These are phyloP conservation scores for Himalopsyche kuldschensis DNA, from an alignment of 2,888 invertebrate species.

Conservation along the genomic window DNA sequence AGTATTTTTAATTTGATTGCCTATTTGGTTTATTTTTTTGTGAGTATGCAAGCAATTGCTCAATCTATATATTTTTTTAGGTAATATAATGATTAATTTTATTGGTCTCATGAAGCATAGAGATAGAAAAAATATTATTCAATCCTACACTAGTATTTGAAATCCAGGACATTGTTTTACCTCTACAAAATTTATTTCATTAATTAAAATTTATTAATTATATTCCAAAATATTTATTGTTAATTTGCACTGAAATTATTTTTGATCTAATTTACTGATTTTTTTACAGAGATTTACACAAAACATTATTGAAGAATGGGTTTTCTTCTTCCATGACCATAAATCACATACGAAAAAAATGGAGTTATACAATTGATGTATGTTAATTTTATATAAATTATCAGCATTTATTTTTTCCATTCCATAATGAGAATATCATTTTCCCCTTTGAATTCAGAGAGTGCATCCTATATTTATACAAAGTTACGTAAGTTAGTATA, in stretches of 20 bases:
- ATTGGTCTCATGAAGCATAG: too few species aligned
- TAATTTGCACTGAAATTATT: not conserved
- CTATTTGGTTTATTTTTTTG: too few species aligned
- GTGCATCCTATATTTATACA: not conserved
- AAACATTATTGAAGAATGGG: constrained; percentile 21
- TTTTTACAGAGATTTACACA: constrained; percentile 21
- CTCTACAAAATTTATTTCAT: too few species aligned
- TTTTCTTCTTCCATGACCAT: constrained; percentile 21
- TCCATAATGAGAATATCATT: not conserved
- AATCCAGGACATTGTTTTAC: too few species aligned
- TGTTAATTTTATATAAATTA: not conserved
- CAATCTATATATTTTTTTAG: too few species aligned
- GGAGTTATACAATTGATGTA: constrained; percentile 30
- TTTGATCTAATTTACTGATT: not conserved
- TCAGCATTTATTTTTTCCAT: too few species aligned
- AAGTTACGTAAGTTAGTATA: not conserved
- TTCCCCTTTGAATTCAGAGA: not conserved
- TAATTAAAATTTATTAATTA: too few species aligned
- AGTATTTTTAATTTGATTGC: not conserved
- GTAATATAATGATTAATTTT: too few species aligned
- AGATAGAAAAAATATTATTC: too few species aligned
- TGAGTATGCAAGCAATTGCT: too few species aligned
- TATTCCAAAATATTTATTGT: too few species aligned
- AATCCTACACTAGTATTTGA: too few species aligned
- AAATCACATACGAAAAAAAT: constrained; percentile 32